Conservation (phyloP, 2,797 vertebrate genomes). For the Anableps anableps region DNA sequence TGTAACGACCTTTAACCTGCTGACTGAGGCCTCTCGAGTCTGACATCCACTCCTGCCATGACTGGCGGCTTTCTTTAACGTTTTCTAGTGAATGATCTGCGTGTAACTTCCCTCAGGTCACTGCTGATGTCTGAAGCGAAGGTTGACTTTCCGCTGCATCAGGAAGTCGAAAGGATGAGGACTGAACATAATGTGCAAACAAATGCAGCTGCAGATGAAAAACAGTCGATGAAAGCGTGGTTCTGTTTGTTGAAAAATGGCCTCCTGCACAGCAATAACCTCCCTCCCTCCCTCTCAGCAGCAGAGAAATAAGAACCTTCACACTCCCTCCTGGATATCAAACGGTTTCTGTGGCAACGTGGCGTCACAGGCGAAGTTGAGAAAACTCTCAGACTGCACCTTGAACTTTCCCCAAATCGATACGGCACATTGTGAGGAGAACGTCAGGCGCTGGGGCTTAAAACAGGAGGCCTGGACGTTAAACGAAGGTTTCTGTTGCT, state of each 20-base stretch:
- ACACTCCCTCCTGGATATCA: not conserved
- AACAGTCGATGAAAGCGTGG: not conserved
- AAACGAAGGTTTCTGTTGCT: not conserved
- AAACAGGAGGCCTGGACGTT: not conserved
- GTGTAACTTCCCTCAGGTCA: too few relatives aligned
- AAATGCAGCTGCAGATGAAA: not conserved
- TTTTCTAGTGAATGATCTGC: too few relatives aligned
- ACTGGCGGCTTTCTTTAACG: too few relatives aligned
- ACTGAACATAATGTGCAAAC: not conserved
- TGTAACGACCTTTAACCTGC: too few relatives aligned
- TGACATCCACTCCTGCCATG: too few relatives aligned
- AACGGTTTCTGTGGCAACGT: not conserved
- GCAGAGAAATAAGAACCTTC: slow-evolving; percentile 1
- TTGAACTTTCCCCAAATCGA: not conserved
- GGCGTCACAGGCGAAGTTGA: not conserved
- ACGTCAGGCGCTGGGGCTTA: not conserved
- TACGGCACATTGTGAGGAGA: not conserved
- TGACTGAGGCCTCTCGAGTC: too few relatives aligned
- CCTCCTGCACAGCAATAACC: not conserved
- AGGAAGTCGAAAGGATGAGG: too few relatives aligned
- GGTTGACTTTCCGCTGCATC: too few relatives aligned
- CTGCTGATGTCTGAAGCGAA: too few relatives aligned
- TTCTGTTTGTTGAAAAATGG: not conserved
- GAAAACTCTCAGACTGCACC: not conserved
- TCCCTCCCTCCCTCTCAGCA: not conserved